A percentile compares a stretch with the other conserved stretches of the same genome.
phyloP scores from a whole-genome alignment of 2,888 invertebrate species.

The Amblyjoppa proteus region DNA sequence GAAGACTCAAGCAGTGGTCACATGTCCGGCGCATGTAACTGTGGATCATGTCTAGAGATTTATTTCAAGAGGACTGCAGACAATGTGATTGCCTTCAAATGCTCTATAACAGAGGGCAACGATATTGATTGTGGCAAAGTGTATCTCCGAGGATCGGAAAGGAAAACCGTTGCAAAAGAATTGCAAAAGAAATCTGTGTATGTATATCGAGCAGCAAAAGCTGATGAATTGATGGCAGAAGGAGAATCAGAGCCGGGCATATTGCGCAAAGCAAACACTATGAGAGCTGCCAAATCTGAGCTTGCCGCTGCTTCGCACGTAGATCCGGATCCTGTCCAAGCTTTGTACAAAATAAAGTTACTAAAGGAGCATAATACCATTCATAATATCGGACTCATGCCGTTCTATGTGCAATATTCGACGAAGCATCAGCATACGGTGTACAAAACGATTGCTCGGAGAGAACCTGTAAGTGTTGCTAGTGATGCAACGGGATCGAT shows the following conservation, averaged over 20 bases:
- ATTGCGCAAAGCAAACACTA: conserved; percentile 41
- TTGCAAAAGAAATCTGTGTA: conserved; percentile 59
- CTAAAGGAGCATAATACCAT: conserved; percentile 28
- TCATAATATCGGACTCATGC: conserved; percentile 55
- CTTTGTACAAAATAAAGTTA: conserved; percentile 44
- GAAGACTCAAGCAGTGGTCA: neutral
- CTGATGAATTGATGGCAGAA: conserved; percentile 59
- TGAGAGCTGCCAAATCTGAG: conserved; percentile 53
- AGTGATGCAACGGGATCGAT: conserved; percentile 68
- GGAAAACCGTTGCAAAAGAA: conserved; percentile 50
- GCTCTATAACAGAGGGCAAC: conserved; percentile 16
- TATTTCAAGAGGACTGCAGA: conserved; percentile 2
- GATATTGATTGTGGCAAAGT: conserved; percentile 58
- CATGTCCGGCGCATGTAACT: conserved; percentile 21
- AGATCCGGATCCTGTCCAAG: conserved; percentile 48
- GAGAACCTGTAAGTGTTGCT: conserved; percentile 31
- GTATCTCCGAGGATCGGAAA: conserved; percentile 48
- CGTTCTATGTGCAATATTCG: conserved; percentile 64
- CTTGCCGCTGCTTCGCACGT: conserved; percentile 12
- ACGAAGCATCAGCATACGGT: conserved; percentile 55
- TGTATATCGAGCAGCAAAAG: conserved; percentile 61
- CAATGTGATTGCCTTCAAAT: conserved; percentile 21
- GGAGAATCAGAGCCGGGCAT: conserved; percentile 66
- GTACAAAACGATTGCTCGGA: conserved; percentile 28
- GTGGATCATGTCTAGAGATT: conserved; percentile 23